Base-by-base conservation (phyloP, 2,888 invertebrate species). In the Zaprionus obscuricornis region DNA sequence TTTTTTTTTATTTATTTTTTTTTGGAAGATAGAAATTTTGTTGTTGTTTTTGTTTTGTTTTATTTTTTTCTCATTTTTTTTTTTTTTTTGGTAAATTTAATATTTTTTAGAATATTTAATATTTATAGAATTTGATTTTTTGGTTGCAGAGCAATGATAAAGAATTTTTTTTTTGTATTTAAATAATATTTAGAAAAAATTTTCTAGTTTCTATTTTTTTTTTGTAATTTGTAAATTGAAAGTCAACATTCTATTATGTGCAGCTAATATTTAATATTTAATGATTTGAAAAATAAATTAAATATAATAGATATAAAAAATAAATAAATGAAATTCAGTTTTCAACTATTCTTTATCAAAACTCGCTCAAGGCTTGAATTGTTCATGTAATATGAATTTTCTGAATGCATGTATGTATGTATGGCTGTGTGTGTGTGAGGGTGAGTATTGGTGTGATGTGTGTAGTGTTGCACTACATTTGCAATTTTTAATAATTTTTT, bases 281-380 rank as follows among this genome's bases (percentile, higher is more conserved):
- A n/a, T n/a, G n/a, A n/a, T n/a, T n/a, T n/a, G n/a, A n/a, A n/a
- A n/a, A n/a, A n/a, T n/a, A n/a, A n/a, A n/a, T n/a, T n/a, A n/a
- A 63, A 33, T 46, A 10, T 39, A 50, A 34, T 22, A 20, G n/a
- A 18, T 18, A 22, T 24, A 40, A 31, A n/a, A n/a, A n/a, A n/a
- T n/a, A n/a, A n/a, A n/a, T n/a, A n/a, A 63, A 33, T 46, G n/a
- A 45, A 50, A 34, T 22, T n/a, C 14, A 51, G 22, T 7, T 24
- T 18, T 20, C 29, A 40, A 31, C 14, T 47, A 45, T 54, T 70
- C 63, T 54, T 69, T 66, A 79, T 73, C 66, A 65, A 83, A 60
- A 66, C 68, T 63, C 52, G 59, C 55, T 63, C 18, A 59, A 58
- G 63, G 45, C 64, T 66, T 45, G 36, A 57, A 63, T 65, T 49